Conservation (phyloP, 2,888 invertebrate genomes). For the Neria commutata region DNA sequence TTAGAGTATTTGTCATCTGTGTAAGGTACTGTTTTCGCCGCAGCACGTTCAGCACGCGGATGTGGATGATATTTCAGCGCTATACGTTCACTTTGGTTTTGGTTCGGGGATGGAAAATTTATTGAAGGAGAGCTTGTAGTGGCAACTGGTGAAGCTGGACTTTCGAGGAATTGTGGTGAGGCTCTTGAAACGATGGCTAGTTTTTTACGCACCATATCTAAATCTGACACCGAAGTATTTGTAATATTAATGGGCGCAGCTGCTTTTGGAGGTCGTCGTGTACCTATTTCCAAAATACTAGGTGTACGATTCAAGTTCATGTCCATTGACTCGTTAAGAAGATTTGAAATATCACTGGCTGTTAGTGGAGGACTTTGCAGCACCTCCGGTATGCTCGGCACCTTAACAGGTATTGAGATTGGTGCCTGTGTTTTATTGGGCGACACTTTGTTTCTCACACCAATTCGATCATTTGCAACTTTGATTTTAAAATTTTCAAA, state of each 20-base stretch:
- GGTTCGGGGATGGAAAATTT: background rate
- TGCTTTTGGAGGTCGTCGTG: constrained; percentile 18
- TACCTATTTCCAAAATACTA: constrained; percentile 27
- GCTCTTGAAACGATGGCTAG: constrained; percentile 33
- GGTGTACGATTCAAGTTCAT: constrained; percentile 1
- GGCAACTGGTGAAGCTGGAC: constrained; percentile 13
- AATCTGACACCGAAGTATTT: constrained; percentile 15
- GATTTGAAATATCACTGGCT: constrained; percentile 45
- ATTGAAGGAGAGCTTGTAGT: background rate
- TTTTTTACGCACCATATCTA: constrained; percentile 44
- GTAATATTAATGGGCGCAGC: background rate
- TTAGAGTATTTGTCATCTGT: background rate
- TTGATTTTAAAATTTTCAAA: constrained; percentile 34
- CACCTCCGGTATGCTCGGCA: constrained; percentile 41
- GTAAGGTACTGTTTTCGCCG: background rate
- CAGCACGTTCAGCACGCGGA: constrained; percentile 45
- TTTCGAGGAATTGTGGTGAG: constrained; percentile 19
- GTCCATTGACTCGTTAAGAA: constrained; percentile 41
- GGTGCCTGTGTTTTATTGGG: constrained; percentile 10
- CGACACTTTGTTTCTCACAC: background rate
- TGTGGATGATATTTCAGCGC: constrained; percentile 64
- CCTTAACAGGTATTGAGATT: constrained; percentile 11
- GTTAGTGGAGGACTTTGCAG: constrained; percentile 50
- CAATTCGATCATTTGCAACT: constrained; percentile 32
- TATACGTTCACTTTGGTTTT: too few species aligned